Evolutionary conservation across 2,797 vertebrate species (phyloP), one percentile per base, ranked within the genome.

Genomic region (Acanthis flammea): DNA sequence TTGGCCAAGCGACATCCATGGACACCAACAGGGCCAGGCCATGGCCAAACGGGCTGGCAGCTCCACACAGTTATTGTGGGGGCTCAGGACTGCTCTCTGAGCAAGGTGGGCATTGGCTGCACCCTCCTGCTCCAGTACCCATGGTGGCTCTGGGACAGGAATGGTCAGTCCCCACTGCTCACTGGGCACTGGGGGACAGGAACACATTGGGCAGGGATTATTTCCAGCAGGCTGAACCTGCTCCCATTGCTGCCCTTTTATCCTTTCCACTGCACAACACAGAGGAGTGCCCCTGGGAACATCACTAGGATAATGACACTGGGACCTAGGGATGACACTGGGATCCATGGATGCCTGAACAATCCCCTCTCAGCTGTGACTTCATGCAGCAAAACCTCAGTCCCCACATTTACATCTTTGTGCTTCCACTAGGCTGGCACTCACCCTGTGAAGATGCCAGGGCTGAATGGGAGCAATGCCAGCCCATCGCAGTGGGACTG

Each of bases 401-500:
- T 37, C 24, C 28, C 9, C 19, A 24, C 14, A 8, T 78, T 67
- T 30, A 28, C 0, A 58, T 47, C 37, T 71, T 19, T 21, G 57
- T 55, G 48, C 12, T 71, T 58, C 23, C 39, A 19, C 35, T 10
- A 22, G 41, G 61, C 27, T 81, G 65, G 12, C 62, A 39, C 44
- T 91, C 19, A 30, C 48, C 2, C 1, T 12, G 27, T 2, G 8
- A 42, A 25, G 2, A 3, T 47, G 62, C 14, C 0, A 2, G 45
- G 53, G 55, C 50, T 76, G 42, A 19, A 50, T 0, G 2, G 65
- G 87, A 92, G 57, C 73, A 44, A 66, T 41, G 73, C 60, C 79
- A 88, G 89, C 41, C 77, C 27, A 6, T 27, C 0, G 0, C 53
- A 41, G 85, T 0, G 0, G 30, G 31, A 71, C 25, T 31, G 82